Conservation (phyloP, 2,113 vertebrate genomes). For the Apodemus sylvaticus region DNA sequence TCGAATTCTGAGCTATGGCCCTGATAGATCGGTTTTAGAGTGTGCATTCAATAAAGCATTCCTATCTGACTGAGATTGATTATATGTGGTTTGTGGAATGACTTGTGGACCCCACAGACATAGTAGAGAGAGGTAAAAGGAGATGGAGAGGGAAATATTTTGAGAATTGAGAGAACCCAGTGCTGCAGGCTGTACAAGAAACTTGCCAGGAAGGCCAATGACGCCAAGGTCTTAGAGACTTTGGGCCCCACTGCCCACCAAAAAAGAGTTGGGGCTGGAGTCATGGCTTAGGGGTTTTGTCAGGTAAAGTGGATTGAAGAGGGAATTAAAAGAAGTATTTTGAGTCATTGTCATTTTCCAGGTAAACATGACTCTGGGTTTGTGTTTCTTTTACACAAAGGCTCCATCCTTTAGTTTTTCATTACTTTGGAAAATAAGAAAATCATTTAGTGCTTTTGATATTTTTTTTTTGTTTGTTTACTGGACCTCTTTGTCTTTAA, state of each 20-base stretch:
- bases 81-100: too few species aligned
- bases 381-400: not conserved
- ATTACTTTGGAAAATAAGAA: not conserved
- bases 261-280: not conserved
- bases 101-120: not conserved
- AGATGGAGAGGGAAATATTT: not conserved
- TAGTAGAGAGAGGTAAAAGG: not conserved
- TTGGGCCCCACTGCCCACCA: not conserved
- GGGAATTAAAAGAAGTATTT: not conserved
- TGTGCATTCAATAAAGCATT: too few species aligned
- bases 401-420: not conserved
- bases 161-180: not conserved
- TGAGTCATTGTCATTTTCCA: not conserved
- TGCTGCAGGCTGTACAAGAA: not conserved
- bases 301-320: not conserved
- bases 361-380: not conserved
- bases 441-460: not conserved
- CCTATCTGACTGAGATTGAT: too few species aligned
- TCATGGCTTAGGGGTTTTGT: not conserved
- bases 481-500: not conserved
- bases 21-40: too few species aligned
- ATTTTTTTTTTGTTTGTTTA: not conserved
- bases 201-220: not conserved
- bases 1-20: too few species aligned
- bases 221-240: not conserved